Conservation (phyloP, 2,888 invertebrate genomes). For the Xanthorhoe spadicearia region DNA sequence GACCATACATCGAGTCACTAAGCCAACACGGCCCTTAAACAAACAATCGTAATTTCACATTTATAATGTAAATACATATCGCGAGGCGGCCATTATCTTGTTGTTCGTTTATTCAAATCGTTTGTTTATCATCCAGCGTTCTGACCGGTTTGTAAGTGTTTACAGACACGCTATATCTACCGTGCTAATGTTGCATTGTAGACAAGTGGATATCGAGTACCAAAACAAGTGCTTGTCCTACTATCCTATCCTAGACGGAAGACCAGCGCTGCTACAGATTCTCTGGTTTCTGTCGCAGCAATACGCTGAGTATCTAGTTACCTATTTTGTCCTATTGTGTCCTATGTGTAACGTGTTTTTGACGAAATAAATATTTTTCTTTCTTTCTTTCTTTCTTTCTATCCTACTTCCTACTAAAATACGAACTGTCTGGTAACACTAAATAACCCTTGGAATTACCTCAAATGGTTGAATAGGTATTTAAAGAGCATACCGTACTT, state of each 20-base stretch:
- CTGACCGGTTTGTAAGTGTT: slow-evolving; percentile 22
- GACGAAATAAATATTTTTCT: no score
- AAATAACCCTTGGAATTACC: no score
- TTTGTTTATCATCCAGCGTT: slow-evolving; percentile 17
- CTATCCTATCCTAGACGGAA: no score
- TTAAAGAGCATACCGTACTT: no score
- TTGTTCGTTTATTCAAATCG: slow-evolving; percentile 29
- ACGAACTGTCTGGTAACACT: no score
- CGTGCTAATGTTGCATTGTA: background rate
- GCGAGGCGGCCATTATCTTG: slow-evolving; percentile 14
- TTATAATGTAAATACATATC: slow-evolving; percentile 20
- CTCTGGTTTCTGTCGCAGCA: no score
- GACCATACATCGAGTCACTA: background rate
- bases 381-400: no score
- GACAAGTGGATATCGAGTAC: background rate
- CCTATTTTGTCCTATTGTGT: no score
- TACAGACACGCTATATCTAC: slow-evolving; percentile 18
- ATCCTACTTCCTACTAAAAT: no score
- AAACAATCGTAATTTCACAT: slow-evolving; percentile 18
- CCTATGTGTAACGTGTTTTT: no score
- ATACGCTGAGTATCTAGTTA: background rate
- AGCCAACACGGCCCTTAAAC: background rate
- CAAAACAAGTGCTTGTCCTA: background rate
- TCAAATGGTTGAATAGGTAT: no score
- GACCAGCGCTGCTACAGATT: no score